Evolutionary conservation across 2,888 invertebrate genomes (phyloP).

Genomic region (Luperina testacea): DNA sequence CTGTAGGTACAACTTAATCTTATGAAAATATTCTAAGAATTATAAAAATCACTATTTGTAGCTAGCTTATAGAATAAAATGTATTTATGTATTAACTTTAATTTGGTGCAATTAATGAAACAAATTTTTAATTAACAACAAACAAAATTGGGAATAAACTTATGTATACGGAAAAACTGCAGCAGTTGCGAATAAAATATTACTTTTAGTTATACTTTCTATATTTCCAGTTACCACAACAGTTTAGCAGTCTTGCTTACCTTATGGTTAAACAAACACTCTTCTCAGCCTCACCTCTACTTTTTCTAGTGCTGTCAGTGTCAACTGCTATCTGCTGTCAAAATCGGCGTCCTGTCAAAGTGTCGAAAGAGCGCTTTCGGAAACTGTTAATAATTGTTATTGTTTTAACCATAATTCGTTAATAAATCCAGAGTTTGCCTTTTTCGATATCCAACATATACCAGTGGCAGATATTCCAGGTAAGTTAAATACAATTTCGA

Average conservation of each 20-base stretch:
- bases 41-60: background rate
- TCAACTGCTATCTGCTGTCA: slow-evolving; percentile 11
- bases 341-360: slow-evolving; percentile 66
- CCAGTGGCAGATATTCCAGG: slow-evolving; percentile 42
- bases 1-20: too few species aligned
- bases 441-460: background rate
- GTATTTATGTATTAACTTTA: too few species aligned
- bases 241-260: background rate
- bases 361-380: slow-evolving; percentile 33
- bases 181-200: background rate
- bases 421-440: background rate
- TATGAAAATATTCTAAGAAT: too few species aligned
- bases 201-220: background rate
- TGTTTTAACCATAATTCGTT: slow-evolving; percentile 33
- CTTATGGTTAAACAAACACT: background rate
- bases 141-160: background rate
- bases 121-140: background rate
- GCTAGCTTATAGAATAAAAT: background rate
- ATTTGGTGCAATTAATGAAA: background rate
- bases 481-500: slow-evolving; percentile 40
- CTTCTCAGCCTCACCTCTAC: background rate
- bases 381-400: slow-evolving; percentile 28
- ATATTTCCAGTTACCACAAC: background rate
- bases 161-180: background rate
- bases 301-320: background rate